Evolutionary conservation across 2,888 invertebrate species (phyloP).

Genomic region (Atherix ibis): DNA sequence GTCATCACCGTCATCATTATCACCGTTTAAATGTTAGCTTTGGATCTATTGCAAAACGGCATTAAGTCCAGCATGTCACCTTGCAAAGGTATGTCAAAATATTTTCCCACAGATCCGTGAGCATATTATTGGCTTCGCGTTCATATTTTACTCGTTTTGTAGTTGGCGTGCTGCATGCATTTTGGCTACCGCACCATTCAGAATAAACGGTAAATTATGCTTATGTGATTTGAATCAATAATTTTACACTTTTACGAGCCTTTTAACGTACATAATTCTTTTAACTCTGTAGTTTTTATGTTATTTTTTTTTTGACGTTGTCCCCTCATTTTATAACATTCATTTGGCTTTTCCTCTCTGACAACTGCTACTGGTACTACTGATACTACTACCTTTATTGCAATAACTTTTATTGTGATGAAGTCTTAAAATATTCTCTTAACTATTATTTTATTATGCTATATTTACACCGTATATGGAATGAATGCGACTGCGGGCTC

Average conservation of each 20-base stretch:
- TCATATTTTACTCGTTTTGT: background rate
- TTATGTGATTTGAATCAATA: slow-evolving; percentile 5
- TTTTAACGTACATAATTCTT: too few species aligned
- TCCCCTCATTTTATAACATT: background rate
- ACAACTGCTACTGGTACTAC: too few species aligned
- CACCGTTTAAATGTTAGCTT: background rate
- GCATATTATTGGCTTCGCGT: background rate
- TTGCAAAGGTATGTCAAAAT: slow-evolving; percentile 5
- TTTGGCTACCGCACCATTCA: too few species aligned
- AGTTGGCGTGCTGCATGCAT: slow-evolving; percentile 5
- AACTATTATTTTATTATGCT: too few species aligned
- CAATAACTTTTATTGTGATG: too few species aligned
- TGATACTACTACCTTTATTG: too few species aligned
- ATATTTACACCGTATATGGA: too few species aligned
- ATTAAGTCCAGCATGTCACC: background rate
- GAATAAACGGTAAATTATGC: slow-evolving; percentile 7
- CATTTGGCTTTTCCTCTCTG: slow-evolving; percentile 1
- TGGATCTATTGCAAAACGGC: too few species aligned
- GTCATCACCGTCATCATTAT: background rate
- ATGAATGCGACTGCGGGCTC: too few species aligned
- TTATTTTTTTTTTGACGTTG: slow-evolving; percentile 1
- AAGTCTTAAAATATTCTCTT: too few species aligned
- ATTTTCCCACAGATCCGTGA: slow-evolving; percentile 7
- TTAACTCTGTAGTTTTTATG: too few species aligned
- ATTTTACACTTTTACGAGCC: too few species aligned